Base-by-base conservation (phyloP, 2,888 invertebrate species). In the Seladonia tumulorum region DNA sequence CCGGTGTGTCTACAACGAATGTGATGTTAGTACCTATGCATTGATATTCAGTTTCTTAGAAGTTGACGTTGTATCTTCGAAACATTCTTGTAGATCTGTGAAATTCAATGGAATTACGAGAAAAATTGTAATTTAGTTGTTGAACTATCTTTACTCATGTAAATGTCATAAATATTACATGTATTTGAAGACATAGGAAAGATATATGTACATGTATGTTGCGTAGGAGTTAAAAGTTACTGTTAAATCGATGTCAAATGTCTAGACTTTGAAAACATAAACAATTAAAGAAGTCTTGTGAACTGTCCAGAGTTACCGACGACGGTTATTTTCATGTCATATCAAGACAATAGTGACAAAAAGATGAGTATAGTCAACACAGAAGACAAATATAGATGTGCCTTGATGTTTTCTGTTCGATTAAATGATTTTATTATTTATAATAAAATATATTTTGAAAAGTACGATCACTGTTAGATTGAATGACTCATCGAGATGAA, bases 391-490 rank as follows among this genome's bases (percentile, higher is more conserved):
- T 71, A 91, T 88, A 91, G 90, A 91, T 87, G 91, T 92, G 92
- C 93, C 92, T 93, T 93, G 89, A 90, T 92, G 91, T 93, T 91
- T 90, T 93, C 83, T 74, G 89, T 93, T 93, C 73, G 79, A 84
- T 74, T 87, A 85, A 84, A 90, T 87, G 77, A 84, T 86, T 85
- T 81, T 87, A 85, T 88, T 60, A 77, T 89, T 86, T 78, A 77
- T 86, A 83, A 88, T 86, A 86, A 87, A 90, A 79, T 89, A 81
- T 82, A 87, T 85, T 72, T 80, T 77, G 60, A 76, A 78, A 75
- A 83, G 53, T 42, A 80, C 77, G 68, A 71, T 60, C 63, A 81
- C 16, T 81, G 80, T 87, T 77, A 86, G 63, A 70, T 42, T 77
- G 72, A 76, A 78, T 82, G 14, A 35, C 60, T 79, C 47, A 42